Conservation (phyloP, 2,113 vertebrate genomes). For the Mesocricetus auratus region DNA sequence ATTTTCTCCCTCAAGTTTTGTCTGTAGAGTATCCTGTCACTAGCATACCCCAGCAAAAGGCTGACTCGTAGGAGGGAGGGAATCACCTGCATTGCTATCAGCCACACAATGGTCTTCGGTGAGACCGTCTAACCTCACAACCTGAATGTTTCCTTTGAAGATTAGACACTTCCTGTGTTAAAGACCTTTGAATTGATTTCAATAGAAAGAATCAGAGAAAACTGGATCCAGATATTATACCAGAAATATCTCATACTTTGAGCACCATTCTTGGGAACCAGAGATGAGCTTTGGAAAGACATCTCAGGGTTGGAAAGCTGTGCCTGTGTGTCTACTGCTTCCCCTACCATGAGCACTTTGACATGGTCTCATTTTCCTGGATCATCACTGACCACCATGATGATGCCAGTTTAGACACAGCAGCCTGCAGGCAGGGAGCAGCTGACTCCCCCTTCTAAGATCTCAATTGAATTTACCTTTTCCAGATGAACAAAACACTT, state of each 20-base stretch:
- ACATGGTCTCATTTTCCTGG: not conserved
- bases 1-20: not conserved
- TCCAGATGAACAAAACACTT: not conserved
- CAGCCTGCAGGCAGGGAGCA: not conserved
- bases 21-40: not conserved
- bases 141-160: not conserved
- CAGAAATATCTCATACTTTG: not conserved
- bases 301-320: not conserved
- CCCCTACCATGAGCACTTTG: not conserved
- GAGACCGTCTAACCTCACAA: not conserved
- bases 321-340: not conserved
- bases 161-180: not conserved
- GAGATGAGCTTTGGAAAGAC: not conserved
- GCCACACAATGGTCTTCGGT: not conserved
- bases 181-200: not conserved
- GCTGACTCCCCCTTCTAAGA: not conserved
- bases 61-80: not conserved
- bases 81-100: not conserved
- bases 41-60: not conserved
- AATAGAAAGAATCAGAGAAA: not conserved
- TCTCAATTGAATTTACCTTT: not conserved
- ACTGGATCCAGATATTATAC: not conserved
- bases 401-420: not conserved
- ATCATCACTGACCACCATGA: not conserved
- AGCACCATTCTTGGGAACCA: not conserved